phyloP scores from a whole-genome alignment of 2,888 invertebrate species.

The Aporophyla nigra region DNA sequence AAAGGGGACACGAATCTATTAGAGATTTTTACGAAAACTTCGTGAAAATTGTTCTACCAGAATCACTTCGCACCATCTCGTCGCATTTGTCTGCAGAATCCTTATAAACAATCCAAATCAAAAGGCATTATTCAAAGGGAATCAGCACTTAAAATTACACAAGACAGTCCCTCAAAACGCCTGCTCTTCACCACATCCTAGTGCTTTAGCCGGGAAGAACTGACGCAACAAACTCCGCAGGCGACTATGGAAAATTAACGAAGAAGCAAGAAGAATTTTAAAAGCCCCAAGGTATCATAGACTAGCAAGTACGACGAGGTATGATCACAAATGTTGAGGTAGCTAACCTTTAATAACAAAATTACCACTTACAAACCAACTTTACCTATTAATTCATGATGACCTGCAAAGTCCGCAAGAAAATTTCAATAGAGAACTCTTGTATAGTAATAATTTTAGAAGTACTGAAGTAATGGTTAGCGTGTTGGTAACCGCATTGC shows the following conservation, averaged over 20 bases:
- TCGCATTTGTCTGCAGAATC: too few species aligned
- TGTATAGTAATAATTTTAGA: slow-evolving; percentile 53
- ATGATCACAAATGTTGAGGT: background rate
- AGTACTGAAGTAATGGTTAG: slow-evolving; percentile 45
- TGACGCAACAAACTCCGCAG: too few species aligned
- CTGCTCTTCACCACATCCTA: too few species aligned
- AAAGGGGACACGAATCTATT: too few species aligned
- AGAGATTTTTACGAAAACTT: too few species aligned
- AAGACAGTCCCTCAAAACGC: too few species aligned
- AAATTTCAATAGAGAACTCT: slow-evolving; percentile 43
- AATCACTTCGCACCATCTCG: too few species aligned
- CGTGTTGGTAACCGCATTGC: slow-evolving; percentile 67
- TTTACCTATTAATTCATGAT: background rate
- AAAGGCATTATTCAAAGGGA: too few species aligned
- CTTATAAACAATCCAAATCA: too few species aligned
- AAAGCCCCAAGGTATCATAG: background rate
- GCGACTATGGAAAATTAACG: background rate
- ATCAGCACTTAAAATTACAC: too few species aligned
- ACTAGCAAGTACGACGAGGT: background rate
- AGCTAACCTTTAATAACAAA: background rate
- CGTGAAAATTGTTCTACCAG: too few species aligned
- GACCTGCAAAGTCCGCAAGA: slow-evolving; percentile 20
- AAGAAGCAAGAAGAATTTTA: background rate
- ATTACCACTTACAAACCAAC: background rate
- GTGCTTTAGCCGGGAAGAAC: too few species aligned